Percentiles rank a stretch among this genome's conserved stretches.
Evolutionary conservation across 2,797 vertebrate species (phyloP).

Genomic region (Syngnathus acus): DNA sequence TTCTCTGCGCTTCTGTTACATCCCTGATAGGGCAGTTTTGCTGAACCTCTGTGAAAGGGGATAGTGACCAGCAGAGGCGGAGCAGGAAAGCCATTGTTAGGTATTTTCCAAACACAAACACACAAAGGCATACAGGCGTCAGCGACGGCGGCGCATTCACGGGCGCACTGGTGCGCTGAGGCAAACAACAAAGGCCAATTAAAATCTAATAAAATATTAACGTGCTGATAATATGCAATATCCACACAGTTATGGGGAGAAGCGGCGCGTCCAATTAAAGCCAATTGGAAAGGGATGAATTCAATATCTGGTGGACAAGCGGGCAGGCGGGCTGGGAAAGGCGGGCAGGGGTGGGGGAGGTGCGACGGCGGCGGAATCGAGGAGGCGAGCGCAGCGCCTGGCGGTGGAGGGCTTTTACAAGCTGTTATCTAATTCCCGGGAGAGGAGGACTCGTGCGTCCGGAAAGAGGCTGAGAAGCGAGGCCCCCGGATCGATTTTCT

Average conservation of each 20-base stretch:
- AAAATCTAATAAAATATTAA: slow-evolving; percentile 64
- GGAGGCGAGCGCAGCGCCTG: slow-evolving; percentile 26
- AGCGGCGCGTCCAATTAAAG: slow-evolving; percentile 48
- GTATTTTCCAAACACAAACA: slow-evolving; percentile 8
- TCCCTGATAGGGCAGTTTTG: background rate
- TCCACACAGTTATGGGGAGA: slow-evolving; percentile 45
- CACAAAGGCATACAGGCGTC: slow-evolving; percentile 2
- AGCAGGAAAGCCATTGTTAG: slow-evolving; percentile 4
- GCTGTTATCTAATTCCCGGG: slow-evolving; percentile 67
- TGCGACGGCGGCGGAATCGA: slow-evolving; percentile 24
- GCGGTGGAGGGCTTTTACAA: slow-evolving; percentile 63
- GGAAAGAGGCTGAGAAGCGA: slow-evolving; percentile 63
- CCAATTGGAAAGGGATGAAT: slow-evolving; percentile 37
- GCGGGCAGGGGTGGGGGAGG: slow-evolving; percentile 33
- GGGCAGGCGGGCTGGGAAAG: slow-evolving; percentile 36
- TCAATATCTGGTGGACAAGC: slow-evolving; percentile 40
- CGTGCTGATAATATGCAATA: slow-evolving; percentile 55
- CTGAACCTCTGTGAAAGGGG: background rate
- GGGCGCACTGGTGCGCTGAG: slow-evolving; percentile 34
- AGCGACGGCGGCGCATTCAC: slow-evolving; percentile 25
- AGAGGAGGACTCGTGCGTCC: slow-evolving; percentile 63
- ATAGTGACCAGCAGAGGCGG: background rate
- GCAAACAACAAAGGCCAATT: slow-evolving; percentile 58
- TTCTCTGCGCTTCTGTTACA: background rate
- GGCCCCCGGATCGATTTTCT: slow-evolving; percentile 66